phyloP scores from a whole-genome alignment of 2,888 invertebrate genomes.

The Platycheirus albimanus region DNA sequence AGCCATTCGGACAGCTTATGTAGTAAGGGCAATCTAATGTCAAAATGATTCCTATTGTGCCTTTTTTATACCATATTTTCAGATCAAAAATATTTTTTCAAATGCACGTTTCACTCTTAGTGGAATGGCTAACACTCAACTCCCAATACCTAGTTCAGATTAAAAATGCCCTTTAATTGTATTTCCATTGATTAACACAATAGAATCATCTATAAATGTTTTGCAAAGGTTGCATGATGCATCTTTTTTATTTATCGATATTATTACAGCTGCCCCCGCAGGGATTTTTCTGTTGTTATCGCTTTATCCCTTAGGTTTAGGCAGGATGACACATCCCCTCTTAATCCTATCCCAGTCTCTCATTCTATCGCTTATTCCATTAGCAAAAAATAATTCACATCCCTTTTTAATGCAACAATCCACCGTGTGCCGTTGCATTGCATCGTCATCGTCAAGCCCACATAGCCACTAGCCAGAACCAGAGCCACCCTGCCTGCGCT shows the following conservation, averaged over 20 bases:
- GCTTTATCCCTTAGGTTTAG: not conserved
- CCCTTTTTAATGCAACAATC: slow-evolving; percentile 6
- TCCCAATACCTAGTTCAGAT: no score
- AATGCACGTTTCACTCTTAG: no score
- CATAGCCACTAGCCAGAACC: slow-evolving; percentile 1
- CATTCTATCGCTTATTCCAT: not conserved
- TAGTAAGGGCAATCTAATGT: no score
- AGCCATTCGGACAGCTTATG: no score
- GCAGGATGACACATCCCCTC: not conserved
- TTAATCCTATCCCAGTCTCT: not conserved
- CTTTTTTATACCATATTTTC: no score
- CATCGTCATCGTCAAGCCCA: slow-evolving; percentile 11
- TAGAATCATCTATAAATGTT: not conserved
- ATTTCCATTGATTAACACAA: not conserved
- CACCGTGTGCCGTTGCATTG: not conserved
- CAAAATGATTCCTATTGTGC: no score
- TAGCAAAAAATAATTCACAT: slow-evolving; percentile 15
- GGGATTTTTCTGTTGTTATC: not conserved
- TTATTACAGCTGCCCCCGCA: not conserved
- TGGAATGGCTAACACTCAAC: no score
- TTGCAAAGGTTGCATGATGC: not conserved
- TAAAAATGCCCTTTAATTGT: not conserved
- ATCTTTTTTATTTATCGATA: not conserved
- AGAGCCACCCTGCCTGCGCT: not conserved
- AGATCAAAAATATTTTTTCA: no score